Conservation (phyloP, 2,797 vertebrate genomes). For the Sebastes oblongus region DNA sequence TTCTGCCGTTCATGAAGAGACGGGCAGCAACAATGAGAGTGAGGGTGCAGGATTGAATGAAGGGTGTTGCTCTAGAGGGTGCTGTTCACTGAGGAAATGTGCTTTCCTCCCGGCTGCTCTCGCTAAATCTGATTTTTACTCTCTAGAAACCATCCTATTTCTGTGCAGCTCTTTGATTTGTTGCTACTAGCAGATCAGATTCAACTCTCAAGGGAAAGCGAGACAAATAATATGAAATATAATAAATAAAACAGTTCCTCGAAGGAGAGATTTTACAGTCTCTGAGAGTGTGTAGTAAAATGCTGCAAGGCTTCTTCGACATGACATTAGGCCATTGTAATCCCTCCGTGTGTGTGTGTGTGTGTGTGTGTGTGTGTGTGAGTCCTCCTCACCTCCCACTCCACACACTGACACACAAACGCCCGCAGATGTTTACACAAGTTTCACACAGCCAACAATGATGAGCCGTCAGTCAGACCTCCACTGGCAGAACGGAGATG, state of each 20-base stretch:
- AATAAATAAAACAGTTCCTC: not conserved
- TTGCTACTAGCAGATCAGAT: not conserved
- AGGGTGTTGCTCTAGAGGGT: slow-evolving; percentile 75
- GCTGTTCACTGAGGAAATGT: slow-evolving; percentile 76
- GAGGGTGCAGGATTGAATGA: not conserved
- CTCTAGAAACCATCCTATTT: not conserved
- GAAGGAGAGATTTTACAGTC: not conserved
- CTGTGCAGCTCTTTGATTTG: not conserved
- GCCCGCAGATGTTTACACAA: slow-evolving; percentile 73
- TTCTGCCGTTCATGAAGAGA: not conserved
- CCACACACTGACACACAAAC: not conserved
- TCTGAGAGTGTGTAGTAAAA: slow-evolving; percentile 46
- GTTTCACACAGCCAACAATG: slow-evolving; percentile 54
- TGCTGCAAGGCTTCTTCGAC: slow-evolving; percentile 50
- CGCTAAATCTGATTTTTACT: not conserved
- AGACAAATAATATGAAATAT: not conserved
- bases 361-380: not conserved
- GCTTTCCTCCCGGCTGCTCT: slow-evolving; percentile 1
- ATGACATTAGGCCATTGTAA: slow-evolving; percentile 49
- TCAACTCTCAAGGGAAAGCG: not conserved
- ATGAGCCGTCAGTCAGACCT: slow-evolving; percentile 72
- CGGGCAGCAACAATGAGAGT: not conserved
- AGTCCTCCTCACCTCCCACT: slow-evolving; percentile 47
- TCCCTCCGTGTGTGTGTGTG: slow-evolving; percentile 32
- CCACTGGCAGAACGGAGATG: slow-evolving; percentile 26